Evolutionary conservation across 2,113 vertebrate genomes (phyloP).

Genomic region (Garra rufa): DNA sequence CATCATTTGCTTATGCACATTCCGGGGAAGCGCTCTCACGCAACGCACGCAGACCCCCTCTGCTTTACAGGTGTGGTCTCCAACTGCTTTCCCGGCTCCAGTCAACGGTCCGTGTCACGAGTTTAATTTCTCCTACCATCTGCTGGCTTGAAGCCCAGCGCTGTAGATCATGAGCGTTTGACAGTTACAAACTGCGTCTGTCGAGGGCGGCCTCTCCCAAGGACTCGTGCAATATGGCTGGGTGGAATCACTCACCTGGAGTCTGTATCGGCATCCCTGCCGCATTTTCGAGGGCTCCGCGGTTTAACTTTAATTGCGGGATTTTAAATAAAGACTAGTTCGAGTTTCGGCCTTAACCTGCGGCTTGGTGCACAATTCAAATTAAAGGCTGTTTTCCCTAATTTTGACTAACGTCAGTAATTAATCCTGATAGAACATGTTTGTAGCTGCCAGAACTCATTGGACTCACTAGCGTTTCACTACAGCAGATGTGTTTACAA

Average conservation of each 20-base stretch:
- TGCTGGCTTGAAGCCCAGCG: conserved; percentile 74
- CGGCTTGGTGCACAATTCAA: neutral
- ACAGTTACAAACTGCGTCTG: conserved; percentile 79
- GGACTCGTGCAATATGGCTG: conserved; percentile 74
- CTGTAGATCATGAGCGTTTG: conserved; percentile 75
- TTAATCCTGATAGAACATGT: conserved; percentile 34
- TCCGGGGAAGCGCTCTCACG: neutral
- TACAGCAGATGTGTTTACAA: neutral
- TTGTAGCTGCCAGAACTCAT: conserved; percentile 11
- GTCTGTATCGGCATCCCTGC: conserved; percentile 62
- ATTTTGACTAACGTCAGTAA: conserved; percentile 11
- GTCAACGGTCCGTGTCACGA: conserved; percentile 68
- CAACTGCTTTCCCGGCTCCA: conserved; percentile 63
- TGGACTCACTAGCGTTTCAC: neutral
- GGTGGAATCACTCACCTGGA: conserved; percentile 63
- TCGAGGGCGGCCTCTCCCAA: conserved; percentile 72
- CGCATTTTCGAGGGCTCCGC: conserved; percentile 43
- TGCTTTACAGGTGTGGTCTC: conserved; percentile 65
- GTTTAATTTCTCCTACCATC: conserved; percentile 80
- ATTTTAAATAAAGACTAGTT: conserved; percentile 26
- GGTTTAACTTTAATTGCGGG: conserved; percentile 1
- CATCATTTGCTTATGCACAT: conserved; percentile 23
- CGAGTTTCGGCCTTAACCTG: neutral
- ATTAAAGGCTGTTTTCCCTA: conserved; percentile 6
- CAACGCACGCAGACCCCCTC: conserved; percentile 5